phyloP scores from a whole-genome alignment of 1,140 invertebrate species.

The Hormaphis cornu region DNA sequence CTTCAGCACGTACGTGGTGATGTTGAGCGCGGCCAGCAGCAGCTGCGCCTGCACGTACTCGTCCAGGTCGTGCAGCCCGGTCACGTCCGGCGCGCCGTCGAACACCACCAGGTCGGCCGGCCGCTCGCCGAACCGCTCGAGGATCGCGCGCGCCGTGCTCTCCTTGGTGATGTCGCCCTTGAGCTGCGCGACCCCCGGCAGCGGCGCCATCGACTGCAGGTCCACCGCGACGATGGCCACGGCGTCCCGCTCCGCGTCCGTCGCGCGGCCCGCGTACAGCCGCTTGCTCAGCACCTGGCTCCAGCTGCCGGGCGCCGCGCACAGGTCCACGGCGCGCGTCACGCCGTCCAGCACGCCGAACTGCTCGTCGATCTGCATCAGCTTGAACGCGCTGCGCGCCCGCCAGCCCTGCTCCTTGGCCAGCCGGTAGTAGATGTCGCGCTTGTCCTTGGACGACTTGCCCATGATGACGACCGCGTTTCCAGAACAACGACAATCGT shows the following conservation, averaged over 20 bases:
- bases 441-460: conserved; percentile 94
- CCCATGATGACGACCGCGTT: conserved; percentile 87
- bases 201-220: conserved; percentile 93
- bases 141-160: conserved; percentile 82
- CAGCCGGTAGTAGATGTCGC: conserved; percentile 94
- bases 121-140: conserved; percentile 78
- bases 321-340: conserved; percentile 89
- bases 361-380: conserved; percentile 92
- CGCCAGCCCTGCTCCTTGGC: conserved; percentile 99
- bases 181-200: conserved; percentile 88
- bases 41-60: conserved; percentile 94
- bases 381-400: conserved; percentile 94
- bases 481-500: too few species aligned
- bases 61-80: conserved; percentile 94
- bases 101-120: conserved; percentile 93
- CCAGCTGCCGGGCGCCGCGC: conserved; percentile 97
- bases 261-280: conserved; percentile 53
- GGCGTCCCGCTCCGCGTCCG: conserved; percentile 36
- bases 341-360: conserved; percentile 86
- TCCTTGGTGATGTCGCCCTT: conserved; percentile 97
- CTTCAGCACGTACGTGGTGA: conserved; percentile 85
- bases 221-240: conserved; percentile 96
- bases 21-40: conserved; percentile 85
- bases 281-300: conserved; percentile 87
- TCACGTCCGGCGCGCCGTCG: conserved; percentile 99